Percentiles rank a stretch among this genome's conserved stretches.
These are phyloP conservation scores for Corythucha ciliata DNA, from an alignment of 2,888 invertebrate species.

Conservation along the genomic window DNA sequence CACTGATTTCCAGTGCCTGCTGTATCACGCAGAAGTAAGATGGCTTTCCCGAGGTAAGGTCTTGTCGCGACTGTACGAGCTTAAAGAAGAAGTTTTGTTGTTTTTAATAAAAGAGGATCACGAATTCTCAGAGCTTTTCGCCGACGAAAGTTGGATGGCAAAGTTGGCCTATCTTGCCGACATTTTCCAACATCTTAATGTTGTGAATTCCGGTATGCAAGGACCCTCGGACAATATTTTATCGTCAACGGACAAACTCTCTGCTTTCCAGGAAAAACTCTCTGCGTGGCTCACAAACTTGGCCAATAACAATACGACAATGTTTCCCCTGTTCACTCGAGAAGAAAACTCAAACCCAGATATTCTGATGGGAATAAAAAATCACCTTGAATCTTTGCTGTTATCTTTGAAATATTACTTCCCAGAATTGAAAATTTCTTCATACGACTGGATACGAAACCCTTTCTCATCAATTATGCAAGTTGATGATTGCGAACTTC, in stretches of 20 bases:
- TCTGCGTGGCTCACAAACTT: slow-evolving; percentile 4
- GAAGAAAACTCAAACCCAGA: neutral
- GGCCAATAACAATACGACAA: neutral
- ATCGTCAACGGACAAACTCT: slow-evolving; percentile 14
- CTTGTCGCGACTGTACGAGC: too few species aligned
- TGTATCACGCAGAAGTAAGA: too few species aligned
- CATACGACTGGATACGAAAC: neutral
- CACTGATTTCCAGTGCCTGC: too few species aligned
- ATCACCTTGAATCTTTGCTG: neutral
- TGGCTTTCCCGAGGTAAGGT: too few species aligned
- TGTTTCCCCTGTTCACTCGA: slow-evolving; percentile 11
- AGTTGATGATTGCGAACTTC: too few species aligned
- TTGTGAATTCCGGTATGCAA: slow-evolving; percentile 4
- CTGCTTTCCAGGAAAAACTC: slow-evolving; percentile 5
- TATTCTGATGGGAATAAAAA: neutral
- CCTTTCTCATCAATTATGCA: neutral
- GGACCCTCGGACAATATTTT: slow-evolving; percentile 10
- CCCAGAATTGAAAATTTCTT: neutral
- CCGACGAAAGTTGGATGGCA: slow-evolving; percentile 2
- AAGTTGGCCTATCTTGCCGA: slow-evolving; percentile 5
- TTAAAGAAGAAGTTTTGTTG: too few species aligned
- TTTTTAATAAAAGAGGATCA: too few species aligned
- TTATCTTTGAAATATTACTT: neutral
- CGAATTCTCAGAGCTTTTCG: too few species aligned
- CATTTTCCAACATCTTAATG: slow-evolving; percentile 1